Percentiles rank a stretch among this genome's conserved stretches.
These are phyloP conservation scores for Spodoptera frugiperda DNA, from an alignment of 1,140 invertebrate genomes.

Conservation along the genomic window DNA sequence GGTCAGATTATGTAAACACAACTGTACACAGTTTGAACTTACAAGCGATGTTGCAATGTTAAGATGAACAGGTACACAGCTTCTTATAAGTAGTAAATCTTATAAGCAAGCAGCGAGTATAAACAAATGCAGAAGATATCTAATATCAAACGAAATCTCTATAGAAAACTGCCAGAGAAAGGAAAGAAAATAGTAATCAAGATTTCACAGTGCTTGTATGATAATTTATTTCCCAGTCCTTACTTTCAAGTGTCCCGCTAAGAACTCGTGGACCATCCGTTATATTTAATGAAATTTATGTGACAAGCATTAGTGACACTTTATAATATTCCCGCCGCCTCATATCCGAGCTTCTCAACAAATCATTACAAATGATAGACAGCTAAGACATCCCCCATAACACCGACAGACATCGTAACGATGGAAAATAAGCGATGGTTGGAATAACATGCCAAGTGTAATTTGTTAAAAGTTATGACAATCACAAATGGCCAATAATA, in stretches of 20 bases:
- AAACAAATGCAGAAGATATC: no score
- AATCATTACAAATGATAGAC: constrained; percentile 12
- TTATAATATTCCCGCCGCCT: neutral
- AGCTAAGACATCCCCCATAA: constrained; percentile 1
- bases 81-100: no score
- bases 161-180: neutral
- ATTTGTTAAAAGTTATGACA: constrained; percentile 29
- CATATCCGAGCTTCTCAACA: constrained; percentile 16
- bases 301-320: neutral
- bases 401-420: neutral
- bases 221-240: neutral
- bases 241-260: neutral
- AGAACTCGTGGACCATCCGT: neutral
- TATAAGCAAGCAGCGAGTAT: no score
- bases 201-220: neutral
- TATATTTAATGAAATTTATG: constrained; percentile 1
- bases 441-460: constrained; percentile 19
- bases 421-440: constrained; percentile 11
- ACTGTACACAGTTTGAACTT: no score
- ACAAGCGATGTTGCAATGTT: no score
- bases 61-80: no score
- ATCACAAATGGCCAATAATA: constrained; percentile 38
- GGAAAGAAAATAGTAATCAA: neutral
- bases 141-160: neutral
- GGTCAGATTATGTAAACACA: no score